A percentile compares a stretch with the other conserved stretches of the same genome.
These are phyloP conservation scores for Chrysolina oricalcia DNA, from an alignment of 2,888 invertebrate genomes.

Conservation along the genomic window DNA sequence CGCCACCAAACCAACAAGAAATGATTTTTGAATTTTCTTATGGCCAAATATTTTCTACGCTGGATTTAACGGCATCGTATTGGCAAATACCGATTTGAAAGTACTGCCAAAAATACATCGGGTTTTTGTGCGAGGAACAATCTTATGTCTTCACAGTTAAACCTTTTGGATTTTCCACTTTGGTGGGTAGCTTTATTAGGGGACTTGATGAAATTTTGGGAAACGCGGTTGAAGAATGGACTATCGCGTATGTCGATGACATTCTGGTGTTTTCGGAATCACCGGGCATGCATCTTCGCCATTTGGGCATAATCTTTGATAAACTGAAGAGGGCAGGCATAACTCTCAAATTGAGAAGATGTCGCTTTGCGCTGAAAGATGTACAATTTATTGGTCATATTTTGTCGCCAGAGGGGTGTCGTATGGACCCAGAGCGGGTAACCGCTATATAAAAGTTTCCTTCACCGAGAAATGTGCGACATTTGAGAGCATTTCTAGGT, in stretches of 20 bases:
- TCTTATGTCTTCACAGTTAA: slow-evolving; percentile 35
- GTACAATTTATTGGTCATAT: no score
- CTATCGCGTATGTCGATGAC: not conserved
- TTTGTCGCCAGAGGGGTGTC: no score
- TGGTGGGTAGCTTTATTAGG: slow-evolving; percentile 2
- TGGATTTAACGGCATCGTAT: not conserved
- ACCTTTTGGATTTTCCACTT: not conserved
- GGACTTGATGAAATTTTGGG: not conserved
- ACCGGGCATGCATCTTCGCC: no score
- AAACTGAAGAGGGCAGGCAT: no score
- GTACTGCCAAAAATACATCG: no score
- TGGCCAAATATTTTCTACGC: slow-evolving; percentile 17
- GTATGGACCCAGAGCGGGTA: no score
- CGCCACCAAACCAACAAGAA: slow-evolving; percentile 34
- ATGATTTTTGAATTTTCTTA: slow-evolving; percentile 29
- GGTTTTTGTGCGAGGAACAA: not conserved
- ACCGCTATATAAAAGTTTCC: no score
- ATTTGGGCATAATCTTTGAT: no score
- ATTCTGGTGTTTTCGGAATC: no score
- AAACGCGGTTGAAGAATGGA: not conserved
- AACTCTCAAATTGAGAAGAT: slow-evolving; percentile 3
- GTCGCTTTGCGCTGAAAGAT: not conserved
- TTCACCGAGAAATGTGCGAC: no score
- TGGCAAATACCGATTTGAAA: not conserved
- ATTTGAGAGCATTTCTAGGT: no score